phyloP scores from a whole-genome alignment of 2,113 vertebrate genomes.

The Egretta garzetta region DNA sequence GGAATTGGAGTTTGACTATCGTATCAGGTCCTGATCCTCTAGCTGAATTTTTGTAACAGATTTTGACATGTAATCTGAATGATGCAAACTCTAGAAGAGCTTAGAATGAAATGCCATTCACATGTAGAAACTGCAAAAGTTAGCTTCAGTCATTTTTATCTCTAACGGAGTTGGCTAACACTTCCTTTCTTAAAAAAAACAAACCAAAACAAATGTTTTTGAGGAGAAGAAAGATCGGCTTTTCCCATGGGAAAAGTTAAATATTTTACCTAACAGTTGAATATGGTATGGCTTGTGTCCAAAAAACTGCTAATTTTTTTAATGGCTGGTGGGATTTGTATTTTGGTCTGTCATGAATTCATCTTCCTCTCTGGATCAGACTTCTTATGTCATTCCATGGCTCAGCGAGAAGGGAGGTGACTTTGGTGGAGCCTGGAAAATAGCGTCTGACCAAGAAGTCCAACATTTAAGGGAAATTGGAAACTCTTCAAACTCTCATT shows the following conservation, averaged over 20 bases:
- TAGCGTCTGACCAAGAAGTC: background rate
- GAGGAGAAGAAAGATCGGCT: background rate
- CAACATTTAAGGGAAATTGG: background rate
- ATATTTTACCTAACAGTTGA: background rate
- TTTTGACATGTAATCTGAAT: background rate
- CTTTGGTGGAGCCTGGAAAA: background rate
- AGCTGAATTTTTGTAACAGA: background rate
- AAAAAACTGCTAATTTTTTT: background rate
- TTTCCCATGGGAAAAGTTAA: background rate
- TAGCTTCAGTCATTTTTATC: background rate
- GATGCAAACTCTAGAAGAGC: background rate
- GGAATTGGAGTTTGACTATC: background rate
- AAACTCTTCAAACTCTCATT: background rate
- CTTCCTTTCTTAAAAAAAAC: background rate
- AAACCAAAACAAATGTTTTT: background rate
- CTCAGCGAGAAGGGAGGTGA: background rate
- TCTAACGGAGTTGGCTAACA: background rate
- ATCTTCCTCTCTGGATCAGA: background rate
- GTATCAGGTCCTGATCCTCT: background rate
- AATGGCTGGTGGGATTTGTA: background rate
- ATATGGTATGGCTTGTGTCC: background rate
- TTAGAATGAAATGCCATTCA: background rate
- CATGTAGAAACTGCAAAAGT: background rate
- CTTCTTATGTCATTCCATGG: background rate
- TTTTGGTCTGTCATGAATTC: background rate